Evolutionary conservation across 2,888 invertebrate species (phyloP), one percentile per base, ranked within the genome.

Genomic region (Neelides folsomi): DNA sequence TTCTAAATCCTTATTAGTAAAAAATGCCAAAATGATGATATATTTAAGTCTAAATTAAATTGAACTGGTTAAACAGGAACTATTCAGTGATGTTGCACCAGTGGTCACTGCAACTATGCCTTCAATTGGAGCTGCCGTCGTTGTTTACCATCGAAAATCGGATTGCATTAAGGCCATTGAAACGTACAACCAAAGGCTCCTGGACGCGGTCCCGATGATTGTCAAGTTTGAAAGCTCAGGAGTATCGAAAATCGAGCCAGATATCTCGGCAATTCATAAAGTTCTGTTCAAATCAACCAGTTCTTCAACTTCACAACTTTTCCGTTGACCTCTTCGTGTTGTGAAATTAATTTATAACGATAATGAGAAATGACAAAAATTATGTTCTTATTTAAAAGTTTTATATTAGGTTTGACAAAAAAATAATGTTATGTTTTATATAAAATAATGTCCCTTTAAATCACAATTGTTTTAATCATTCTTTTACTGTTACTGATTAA

Each of bases 201-300:
- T 94, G 41, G 93, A 94, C 73, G 90, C 92, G 1, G 86, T 87
- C 67, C 89, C 89, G 4, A 90, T 90, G 90, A 87, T 86, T 69
- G 89, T 88, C 68, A 77, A 87, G 50, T 75, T 89, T 57, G 86
- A 88, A 7, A 84, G 85, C 9, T 62, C 63, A 7, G 42, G 54
- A 1, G 55, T 62, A 2, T n/a, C n/a, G n/a, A 64, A 65, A 59
- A 77, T 82, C 52, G 76, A 79, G 58, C 81, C 81, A 34, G 81
- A 82, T 69, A 72, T 82, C 58, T 76, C 76, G 47, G 81, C 81
- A 54, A 81, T 82, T 65, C 81, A 82, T 68, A 81, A 81, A 72
- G 81, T 80, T 49, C 69, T 81, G 50, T 81, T 82, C 55, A 64
- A 64, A 51, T 59, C 61, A 13, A 58, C 59, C 44, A 54, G 57